Conservation (phyloP, 2,888 invertebrate species). For the Mantis religiosa region DNA sequence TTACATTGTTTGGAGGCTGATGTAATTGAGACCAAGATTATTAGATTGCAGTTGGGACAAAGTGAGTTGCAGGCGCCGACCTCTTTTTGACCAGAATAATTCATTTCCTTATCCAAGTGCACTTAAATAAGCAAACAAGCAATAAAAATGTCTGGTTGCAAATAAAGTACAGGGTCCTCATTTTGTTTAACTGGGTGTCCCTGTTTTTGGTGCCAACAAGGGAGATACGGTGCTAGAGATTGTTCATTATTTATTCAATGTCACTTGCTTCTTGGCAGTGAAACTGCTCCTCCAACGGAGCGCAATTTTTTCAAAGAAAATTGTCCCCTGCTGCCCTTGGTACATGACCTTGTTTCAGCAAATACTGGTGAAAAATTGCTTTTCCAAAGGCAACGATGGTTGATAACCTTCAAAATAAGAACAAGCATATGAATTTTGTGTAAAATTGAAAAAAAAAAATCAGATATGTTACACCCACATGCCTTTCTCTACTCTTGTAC, state of each 20-base stretch:
- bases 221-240: not conserved
- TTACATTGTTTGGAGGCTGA: no score
- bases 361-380: no score
- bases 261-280: not conserved
- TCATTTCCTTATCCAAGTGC: not conserved
- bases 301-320: not conserved
- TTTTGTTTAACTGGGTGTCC: not conserved
- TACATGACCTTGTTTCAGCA: no score
- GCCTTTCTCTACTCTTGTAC: no score
- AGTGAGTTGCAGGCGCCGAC: not conserved
- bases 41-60: no score
- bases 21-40: no score
- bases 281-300: not conserved
- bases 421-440: no score
- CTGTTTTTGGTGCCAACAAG: not conserved
- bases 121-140: not conserved
- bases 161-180: not conserved
- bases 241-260: not conserved
- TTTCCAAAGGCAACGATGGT: no score
- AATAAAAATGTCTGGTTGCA: not conserved
- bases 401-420: no score
- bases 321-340: no score
- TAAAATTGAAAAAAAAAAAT: no score
- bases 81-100: not conserved
- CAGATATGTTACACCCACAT: no score